These are phyloP conservation scores for Archips xylosteana DNA, from an alignment of 2,888 invertebrate genomes.

Conservation along the genomic window DNA sequence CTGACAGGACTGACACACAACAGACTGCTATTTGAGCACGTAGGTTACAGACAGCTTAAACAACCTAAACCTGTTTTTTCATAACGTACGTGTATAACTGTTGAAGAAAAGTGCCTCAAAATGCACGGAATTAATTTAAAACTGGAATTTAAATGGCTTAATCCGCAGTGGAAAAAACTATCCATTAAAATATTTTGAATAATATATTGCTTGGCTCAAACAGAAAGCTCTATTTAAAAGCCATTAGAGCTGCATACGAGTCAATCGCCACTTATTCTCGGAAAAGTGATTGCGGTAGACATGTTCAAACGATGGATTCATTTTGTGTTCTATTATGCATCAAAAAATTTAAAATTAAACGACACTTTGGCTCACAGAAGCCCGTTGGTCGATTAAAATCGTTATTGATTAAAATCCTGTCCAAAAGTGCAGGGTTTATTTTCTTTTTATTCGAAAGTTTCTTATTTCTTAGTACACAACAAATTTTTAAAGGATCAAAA, in stretches of 20 bases:
- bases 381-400: not conserved
- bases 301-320: not conserved
- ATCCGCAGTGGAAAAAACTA: conserved; percentile 50
- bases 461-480: too few relatives aligned
- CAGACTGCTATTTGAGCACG: too few relatives aligned
- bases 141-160: conserved; percentile 51
- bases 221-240: conserved; percentile 63
- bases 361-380: not conserved
- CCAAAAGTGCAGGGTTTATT: too few relatives aligned
- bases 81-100: not conserved
- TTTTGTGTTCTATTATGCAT: not conserved
- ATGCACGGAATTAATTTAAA: not conserved
- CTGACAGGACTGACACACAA: too few relatives aligned
- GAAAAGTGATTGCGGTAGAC: not conserved
- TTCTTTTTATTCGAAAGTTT: too few relatives aligned
- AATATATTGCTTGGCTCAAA: conserved; percentile 56
- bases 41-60: not conserved
- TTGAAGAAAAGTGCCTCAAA: not conserved
- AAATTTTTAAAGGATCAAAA: too few relatives aligned
- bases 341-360: not conserved
- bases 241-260: conserved; percentile 55
- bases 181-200: conserved; percentile 69
- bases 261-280: conserved; percentile 4
- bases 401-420: too few relatives aligned
- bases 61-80: not conserved